Conservation (phyloP, 2,888 invertebrate species). For the Polydrusus pterygomalis region DNA sequence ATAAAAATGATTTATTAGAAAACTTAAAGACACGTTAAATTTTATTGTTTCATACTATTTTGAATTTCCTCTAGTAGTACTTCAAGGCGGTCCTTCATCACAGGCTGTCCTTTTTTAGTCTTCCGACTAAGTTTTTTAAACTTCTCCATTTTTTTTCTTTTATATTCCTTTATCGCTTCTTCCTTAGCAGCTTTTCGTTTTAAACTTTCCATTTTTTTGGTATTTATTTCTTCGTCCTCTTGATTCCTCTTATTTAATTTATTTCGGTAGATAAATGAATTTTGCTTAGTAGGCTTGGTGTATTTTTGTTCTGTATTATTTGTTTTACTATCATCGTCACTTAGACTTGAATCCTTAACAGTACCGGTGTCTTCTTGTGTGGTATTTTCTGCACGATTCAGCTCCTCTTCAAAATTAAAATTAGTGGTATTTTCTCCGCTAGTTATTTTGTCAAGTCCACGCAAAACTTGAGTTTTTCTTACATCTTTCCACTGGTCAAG, state of each 20-base stretch:
- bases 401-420: conserved; percentile 73
- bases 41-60: conserved; percentile 57
- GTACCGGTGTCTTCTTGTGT: conserved; percentile 45
- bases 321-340: neutral
- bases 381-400: conserved; percentile 59
- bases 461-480: conserved; percentile 76
- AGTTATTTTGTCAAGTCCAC: conserved; percentile 76
- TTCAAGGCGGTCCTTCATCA: conserved; percentile 89
- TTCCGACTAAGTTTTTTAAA: conserved; percentile 84
- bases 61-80: conserved; percentile 86
- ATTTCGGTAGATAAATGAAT: conserved; percentile 71
- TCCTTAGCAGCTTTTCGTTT: conserved; percentile 76
- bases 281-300: conserved; percentile 16
- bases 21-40: neutral
- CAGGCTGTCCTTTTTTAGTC: conserved; percentile 88
- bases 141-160: conserved; percentile 81
- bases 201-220: conserved; percentile 66
- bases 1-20: no score
- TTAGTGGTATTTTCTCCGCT: conserved; percentile 69
- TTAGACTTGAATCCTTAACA: conserved; percentile 14
- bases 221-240: conserved; percentile 75
- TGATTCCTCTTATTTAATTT: conserved; percentile 75
- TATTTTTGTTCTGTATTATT: conserved; percentile 33
- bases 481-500: conserved; percentile 81
- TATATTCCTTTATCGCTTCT: conserved; percentile 79